These are phyloP conservation scores for Polyploca ridens DNA, from an alignment of 2,888 invertebrate species.

Conservation along the genomic window DNA sequence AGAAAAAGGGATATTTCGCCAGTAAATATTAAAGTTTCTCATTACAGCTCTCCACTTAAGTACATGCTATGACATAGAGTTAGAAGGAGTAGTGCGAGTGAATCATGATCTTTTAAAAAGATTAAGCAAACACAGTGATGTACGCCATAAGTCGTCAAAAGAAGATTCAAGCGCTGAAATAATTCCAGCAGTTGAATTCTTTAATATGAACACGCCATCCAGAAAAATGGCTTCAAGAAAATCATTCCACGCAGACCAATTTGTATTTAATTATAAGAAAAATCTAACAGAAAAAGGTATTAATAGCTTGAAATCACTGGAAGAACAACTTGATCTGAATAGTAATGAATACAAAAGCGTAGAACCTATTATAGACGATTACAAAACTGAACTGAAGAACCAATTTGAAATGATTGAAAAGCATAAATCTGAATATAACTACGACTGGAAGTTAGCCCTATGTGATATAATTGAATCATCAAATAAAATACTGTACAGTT, in stretches of 20 bases:
- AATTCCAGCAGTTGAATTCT: background rate
- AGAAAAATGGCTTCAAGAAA: background rate
- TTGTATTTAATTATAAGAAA: background rate
- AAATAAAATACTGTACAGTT: constrained; percentile 30
- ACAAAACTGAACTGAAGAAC: background rate
- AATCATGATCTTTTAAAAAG: constrained; percentile 10
- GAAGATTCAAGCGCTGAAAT: background rate
- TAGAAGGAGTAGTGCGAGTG: constrained; percentile 25
- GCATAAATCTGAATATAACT: constrained; percentile 3
- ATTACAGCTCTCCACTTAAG: background rate
- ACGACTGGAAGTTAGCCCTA: constrained; percentile 36
- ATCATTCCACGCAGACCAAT: background rate
- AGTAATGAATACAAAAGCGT: too few relatives aligned
- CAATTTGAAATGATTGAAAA: constrained; percentile 2
- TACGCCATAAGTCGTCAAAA: background rate
- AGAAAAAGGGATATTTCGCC: too few relatives aligned
- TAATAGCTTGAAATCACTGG: constrained; percentile 1
- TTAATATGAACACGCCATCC: background rate
- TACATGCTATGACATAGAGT: constrained; percentile 23
- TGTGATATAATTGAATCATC: constrained; percentile 41
- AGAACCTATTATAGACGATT: background rate
- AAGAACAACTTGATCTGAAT: background rate
- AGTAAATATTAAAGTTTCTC: background rate
- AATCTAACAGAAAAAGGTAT: background rate
- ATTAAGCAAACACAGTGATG: background rate